Conservation (phyloP, 2,797 vertebrate genomes). For the Lagocephalus sceleratus region DNA sequence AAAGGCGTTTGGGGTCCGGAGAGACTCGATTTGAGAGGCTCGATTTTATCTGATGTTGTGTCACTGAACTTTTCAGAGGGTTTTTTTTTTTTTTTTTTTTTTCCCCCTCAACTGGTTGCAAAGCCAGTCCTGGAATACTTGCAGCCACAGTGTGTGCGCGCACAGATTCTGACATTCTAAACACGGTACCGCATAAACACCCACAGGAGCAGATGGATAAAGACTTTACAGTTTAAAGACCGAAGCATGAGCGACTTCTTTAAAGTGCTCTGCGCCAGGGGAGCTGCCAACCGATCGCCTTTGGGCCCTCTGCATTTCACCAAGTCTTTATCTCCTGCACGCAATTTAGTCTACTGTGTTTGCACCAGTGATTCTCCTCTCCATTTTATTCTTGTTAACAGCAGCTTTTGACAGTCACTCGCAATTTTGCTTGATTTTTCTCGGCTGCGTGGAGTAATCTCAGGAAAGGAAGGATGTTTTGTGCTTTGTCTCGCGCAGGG, state of each 20-base stretch:
- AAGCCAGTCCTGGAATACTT: background rate
- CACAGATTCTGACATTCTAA: background rate
- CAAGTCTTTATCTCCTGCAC: constrained; percentile 4
- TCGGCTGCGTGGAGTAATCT: background rate
- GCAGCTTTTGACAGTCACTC: background rate
- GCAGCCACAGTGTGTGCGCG: background rate
- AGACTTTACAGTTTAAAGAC: constrained; percentile 34
- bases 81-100: too few relatives aligned
- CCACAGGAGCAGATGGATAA: constrained; percentile 35
- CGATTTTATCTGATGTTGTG: background rate
- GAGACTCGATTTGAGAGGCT: background rate
- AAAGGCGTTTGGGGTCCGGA: too few relatives aligned
- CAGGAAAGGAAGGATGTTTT: background rate
- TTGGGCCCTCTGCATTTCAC: constrained; percentile 2
- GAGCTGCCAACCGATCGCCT: constrained; percentile 12
- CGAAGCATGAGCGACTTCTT: constrained; percentile 14
- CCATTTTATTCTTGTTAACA: constrained; percentile 18
- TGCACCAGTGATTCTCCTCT: constrained; percentile 4
- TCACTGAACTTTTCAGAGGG: background rate
- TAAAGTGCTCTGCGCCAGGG: constrained; percentile 16
- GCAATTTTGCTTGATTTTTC: background rate
- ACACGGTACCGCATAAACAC: constrained; percentile 11
- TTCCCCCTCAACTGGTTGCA: too few relatives aligned
- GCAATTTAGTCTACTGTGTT: constrained; percentile 9
- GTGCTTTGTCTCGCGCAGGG: constrained; percentile 65